Base-by-base conservation (phyloP, 2,888 invertebrate genomes). In the Iphiclides podalirius region DNA sequence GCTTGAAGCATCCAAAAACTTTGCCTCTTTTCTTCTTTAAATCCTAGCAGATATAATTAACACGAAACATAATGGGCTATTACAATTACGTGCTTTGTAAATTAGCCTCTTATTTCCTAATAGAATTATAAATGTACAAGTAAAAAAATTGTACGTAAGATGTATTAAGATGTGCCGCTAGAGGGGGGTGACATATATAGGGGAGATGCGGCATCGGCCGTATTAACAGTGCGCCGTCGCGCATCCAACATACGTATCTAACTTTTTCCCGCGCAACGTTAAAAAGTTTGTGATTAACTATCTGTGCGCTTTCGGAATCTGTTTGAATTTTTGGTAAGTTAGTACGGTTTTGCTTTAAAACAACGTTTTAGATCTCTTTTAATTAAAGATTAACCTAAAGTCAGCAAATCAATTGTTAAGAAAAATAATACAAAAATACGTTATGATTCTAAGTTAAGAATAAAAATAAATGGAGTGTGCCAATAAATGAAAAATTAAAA, bases 101-200 rank as follows among this genome's bases (percentile, higher is more conserved):
- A 42, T 35, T 42, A 42, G 33, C 36, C 35, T 41, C 23, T 31
- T 41, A 31, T 31, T 31, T 31, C 31, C 42, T 48, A 48, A 42
- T 41, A 41, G 36, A 37, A 42, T 48, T 14, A 42, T 14, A 42
- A 17, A 12, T 42, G 41, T 28, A 28, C 17, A 47, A 41, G 39
- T 40, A 38, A 12, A 40, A 46, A 33, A 42, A 40, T 35, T 51
- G 46, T 41, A 34, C 35, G 35, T 53, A 47, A 51, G 42, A 52
- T 50, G 55, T 52, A 51, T 37, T 33, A 36, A 44, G 52, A 47
- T 54, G 48, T 47, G 56, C 52, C 53, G 59, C 64, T 20, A 70
- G 75, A 68, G 77, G 79, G 81, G 79, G 61, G 35, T 54, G 50
- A 56, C 67, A 67, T 80, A 81, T 82, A 82, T 70, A 82, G 70